phyloP scores from a whole-genome alignment of 2,888 invertebrate genomes.

The Ophion ellenae region DNA sequence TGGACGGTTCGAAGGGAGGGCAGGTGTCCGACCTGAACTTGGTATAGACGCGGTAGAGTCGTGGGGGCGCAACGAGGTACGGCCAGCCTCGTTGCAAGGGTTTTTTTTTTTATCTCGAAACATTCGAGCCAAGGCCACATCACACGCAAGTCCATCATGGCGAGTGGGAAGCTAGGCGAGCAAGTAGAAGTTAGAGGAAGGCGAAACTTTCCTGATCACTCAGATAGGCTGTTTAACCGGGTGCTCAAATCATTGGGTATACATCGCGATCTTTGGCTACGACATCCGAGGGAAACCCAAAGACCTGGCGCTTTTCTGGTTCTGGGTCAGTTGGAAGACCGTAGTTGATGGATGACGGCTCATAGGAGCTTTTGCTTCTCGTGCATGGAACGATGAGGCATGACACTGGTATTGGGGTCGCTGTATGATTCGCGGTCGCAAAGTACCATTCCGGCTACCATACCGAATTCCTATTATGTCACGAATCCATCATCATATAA shows the following conservation, averaged over 20 bases:
- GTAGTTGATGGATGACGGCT: no score
- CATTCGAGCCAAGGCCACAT: conserved; percentile 62
- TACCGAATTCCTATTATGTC: not conserved
- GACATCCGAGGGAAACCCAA: not conserved
- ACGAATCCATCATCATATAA: not conserved
- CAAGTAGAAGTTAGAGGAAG: not conserved
- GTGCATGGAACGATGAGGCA: not conserved
- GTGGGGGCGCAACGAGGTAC: conserved; percentile 77
- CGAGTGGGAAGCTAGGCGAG: conserved; percentile 7
- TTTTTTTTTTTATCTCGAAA: conserved; percentile 58
- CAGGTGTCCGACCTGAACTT: conserved; percentile 66
- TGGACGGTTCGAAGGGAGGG: conserved; percentile 36
- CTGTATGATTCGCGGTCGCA: not conserved
- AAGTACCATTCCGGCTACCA: not conserved
- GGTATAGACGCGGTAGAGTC: conserved; percentile 74
- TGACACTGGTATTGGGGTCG: not conserved
- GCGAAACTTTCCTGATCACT: conserved; percentile 70
- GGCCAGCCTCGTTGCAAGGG: conserved; percentile 73
- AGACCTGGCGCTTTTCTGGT: not conserved
- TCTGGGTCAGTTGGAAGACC: no score
- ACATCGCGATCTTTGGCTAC: not conserved
- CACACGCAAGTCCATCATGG: conserved; percentile 54
- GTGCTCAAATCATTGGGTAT: conserved; percentile 60
- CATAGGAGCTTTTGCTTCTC: no score
- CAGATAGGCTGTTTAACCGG: conserved; percentile 72